Conservation (phyloP, 2,113 vertebrate species). For the Phaethon lepturus region DNA sequence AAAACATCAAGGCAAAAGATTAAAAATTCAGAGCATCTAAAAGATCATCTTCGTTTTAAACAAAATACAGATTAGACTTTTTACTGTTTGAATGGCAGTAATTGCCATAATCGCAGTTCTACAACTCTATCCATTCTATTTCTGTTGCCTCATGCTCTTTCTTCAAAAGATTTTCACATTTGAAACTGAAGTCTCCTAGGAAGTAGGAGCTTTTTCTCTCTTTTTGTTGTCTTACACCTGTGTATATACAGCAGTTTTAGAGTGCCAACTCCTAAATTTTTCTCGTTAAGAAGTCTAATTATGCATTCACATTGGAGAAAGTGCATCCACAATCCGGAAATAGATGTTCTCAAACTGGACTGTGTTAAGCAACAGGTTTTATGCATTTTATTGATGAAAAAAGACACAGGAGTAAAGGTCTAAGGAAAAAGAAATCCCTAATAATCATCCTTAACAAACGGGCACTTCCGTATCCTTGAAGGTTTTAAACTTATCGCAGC, state of each 20-base stretch:
- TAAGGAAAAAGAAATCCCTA: not conserved
- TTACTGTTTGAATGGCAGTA: constrained; percentile 58
- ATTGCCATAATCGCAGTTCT: constrained; percentile 48
- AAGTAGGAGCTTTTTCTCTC: not conserved
- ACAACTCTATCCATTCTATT: constrained; percentile 39
- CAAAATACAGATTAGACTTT: constrained; percentile 42
- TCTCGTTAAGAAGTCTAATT: not conserved
- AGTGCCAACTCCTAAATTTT: not conserved
- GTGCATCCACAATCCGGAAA: not conserved
- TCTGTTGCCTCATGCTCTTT: not conserved
- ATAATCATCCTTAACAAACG: not conserved
- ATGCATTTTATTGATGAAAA: not conserved
- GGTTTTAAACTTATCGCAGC: not conserved
- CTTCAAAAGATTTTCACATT: constrained; percentile 16
- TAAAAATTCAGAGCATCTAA: constrained; percentile 51
- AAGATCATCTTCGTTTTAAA: constrained; percentile 10
- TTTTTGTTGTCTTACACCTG: not conserved
- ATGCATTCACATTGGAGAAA: not conserved
- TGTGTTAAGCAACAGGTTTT: not conserved
- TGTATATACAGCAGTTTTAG: not conserved
- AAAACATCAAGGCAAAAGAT: constrained; percentile 52
- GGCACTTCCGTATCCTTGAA: not conserved
- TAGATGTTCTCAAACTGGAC: not conserved
- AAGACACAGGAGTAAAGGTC: not conserved
- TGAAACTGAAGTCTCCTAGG: constrained; percentile 11